phyloP scores from a whole-genome alignment of 2,888 invertebrate species.

The Drosophila phalerata region DNA sequence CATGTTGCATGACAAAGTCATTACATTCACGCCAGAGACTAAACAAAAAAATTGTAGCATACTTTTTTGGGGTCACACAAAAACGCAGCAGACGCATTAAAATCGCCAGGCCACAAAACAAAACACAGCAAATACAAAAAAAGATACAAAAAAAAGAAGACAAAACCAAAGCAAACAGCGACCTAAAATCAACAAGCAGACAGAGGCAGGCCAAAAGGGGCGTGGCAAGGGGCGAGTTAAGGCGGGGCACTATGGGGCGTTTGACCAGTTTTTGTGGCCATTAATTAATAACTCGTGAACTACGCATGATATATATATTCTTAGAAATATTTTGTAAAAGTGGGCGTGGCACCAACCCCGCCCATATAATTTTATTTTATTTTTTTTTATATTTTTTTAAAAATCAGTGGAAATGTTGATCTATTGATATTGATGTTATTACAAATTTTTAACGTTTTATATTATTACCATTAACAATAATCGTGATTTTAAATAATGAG shows the following conservation, averaged over 20 bases:
- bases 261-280: no score
- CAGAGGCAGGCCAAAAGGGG: background rate
- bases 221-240: background rate
- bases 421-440: no score
- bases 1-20: slow-evolving; percentile 42
- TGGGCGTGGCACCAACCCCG: no score
- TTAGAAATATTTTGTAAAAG: no score
- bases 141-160: background rate
- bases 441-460: no score
- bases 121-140: background rate
- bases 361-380: no score
- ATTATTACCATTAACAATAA: no score
- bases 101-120: slow-evolving; percentile 30
- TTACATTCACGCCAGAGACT: slow-evolving; percentile 24
- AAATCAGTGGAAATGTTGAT: no score
- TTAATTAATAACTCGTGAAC: no score
- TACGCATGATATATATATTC: no score
- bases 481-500: no score
- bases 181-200: slow-evolving; percentile 44
- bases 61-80: slow-evolving; percentile 38
- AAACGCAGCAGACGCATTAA: slow-evolving; percentile 60
- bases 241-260: background rate
- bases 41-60: slow-evolving; percentile 4
- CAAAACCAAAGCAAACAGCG: slow-evolving; percentile 47
- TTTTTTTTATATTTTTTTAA: no score